Conservation (phyloP, 2,113 vertebrate species). For the Tympanuchus pallidicinctus region DNA sequence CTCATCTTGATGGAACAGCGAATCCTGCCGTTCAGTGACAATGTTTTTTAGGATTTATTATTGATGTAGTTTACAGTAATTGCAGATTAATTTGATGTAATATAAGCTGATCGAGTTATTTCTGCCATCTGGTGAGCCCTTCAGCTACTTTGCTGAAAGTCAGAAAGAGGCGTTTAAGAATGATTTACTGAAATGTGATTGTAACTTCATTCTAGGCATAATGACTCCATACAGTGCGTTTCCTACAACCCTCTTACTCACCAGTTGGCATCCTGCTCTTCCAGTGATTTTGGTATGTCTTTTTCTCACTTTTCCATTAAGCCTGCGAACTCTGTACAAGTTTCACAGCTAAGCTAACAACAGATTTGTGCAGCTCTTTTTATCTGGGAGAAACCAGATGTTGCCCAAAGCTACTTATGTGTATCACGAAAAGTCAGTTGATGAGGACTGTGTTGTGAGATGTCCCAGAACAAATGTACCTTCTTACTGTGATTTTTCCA, state of each 20-base stretch:
- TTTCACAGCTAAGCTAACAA: neutral
- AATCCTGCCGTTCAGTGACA: neutral
- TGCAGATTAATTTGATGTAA: neutral
- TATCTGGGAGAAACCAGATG: neutral
- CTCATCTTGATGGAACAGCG: neutral
- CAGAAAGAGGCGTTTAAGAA: neutral
- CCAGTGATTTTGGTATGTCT: conserved; percentile 93
- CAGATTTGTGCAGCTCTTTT: neutral
- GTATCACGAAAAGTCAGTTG: neutral
- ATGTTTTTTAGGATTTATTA: neutral
- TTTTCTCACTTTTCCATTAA: neutral
- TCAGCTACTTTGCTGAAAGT: neutral
- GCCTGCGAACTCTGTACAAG: neutral
- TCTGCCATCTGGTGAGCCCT: conserved; percentile 18
- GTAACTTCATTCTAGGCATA: conserved; percentile 84
- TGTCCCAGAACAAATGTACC: neutral
- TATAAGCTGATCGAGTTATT: conserved; percentile 5
- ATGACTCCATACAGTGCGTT: conserved; percentile 95
- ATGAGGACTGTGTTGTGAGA: neutral
- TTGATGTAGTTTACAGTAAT: neutral
- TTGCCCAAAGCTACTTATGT: neutral
- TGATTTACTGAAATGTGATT: neutral
- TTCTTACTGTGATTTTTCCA: neutral
- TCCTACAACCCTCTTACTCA: conserved; percentile 97
- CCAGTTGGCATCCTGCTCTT: conserved; percentile 96